phyloP scores from a whole-genome alignment of 2,888 invertebrate genomes.

The Diploptera punctata region DNA sequence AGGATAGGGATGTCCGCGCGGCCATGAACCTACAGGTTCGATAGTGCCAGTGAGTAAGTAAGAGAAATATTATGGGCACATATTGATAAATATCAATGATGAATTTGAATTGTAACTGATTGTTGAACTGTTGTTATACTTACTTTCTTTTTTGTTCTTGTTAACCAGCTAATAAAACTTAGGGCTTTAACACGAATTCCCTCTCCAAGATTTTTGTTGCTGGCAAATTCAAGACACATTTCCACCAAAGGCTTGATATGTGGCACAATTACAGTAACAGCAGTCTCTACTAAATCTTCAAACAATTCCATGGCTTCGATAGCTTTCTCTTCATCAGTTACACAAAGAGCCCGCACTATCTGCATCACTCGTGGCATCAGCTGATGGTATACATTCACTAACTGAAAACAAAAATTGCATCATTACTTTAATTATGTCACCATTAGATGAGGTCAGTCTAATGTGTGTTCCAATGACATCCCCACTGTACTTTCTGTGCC shows the following conservation, averaged over 20 bases:
- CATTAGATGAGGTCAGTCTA: no score
- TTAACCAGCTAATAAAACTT: slow-evolving; percentile 65
- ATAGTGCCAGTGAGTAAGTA: no score
- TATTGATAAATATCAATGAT: no score
- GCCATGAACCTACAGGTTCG: no score
- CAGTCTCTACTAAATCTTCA: slow-evolving; percentile 64
- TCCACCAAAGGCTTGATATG: slow-evolving; percentile 68
- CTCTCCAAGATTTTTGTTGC: slow-evolving; percentile 63
- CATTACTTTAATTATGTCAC: no score
- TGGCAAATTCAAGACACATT: slow-evolving; percentile 69
- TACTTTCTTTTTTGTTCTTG: slow-evolving; percentile 73
- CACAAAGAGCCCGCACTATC: slow-evolving; percentile 64
- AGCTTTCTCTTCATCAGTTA: slow-evolving; percentile 64
- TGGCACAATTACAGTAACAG: slow-evolving; percentile 67
- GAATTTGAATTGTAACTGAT: no score
- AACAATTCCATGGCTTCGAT: slow-evolving; percentile 68
- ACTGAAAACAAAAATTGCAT: slow-evolving; percentile 50
- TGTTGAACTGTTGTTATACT: no score
- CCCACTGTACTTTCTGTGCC: no score
- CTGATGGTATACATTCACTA: slow-evolving; percentile 63
- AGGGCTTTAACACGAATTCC: slow-evolving; percentile 72
- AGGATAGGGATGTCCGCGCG: no score
- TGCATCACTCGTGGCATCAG: slow-evolving; percentile 69
- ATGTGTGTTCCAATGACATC: no score
- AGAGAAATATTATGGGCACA: no score